Conservation (phyloP, 2,113 vertebrate genomes). For the Otocyon megalotis region DNA sequence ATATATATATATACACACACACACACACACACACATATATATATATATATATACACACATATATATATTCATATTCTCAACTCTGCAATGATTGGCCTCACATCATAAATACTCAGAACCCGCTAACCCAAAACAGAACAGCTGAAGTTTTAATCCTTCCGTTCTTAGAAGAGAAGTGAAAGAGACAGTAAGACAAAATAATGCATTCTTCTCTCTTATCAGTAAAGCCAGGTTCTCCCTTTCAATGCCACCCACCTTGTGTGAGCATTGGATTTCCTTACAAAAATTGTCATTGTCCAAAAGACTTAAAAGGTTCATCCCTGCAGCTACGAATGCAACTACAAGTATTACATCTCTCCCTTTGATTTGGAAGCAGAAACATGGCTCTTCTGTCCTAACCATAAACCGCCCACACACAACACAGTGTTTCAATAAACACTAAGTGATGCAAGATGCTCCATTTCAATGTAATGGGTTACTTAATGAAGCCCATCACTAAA, state of each 20-base stretch:
- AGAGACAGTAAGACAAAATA: background rate
- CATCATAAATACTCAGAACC: background rate
- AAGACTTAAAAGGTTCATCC: background rate
- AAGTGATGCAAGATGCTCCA: slow-evolving; percentile 85
- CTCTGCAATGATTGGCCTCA: background rate
- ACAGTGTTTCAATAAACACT: slow-evolving; percentile 84
- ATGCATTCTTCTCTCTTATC: slow-evolving; percentile 3
- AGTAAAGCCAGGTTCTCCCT: background rate
- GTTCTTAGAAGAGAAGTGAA: slow-evolving; percentile 37
- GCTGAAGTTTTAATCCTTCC: background rate
- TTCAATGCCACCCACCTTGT: slow-evolving; percentile 26
- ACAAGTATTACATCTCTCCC: slow-evolving; percentile 75
- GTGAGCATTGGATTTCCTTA: slow-evolving; percentile 2
- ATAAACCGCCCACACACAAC: slow-evolving; percentile 84
- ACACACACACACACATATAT: too few species aligned
- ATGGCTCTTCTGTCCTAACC: slow-evolving; percentile 80
- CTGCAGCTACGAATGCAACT: slow-evolving; percentile 53
- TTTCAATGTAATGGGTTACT: slow-evolving; percentile 84
- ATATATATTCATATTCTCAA: too few species aligned
- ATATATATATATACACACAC: too few species aligned
- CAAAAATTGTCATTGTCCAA: slow-evolving; percentile 59
- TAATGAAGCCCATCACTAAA: slow-evolving; percentile 85
- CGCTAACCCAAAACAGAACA: background rate
- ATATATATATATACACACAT: background rate
- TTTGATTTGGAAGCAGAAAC: slow-evolving; percentile 85